Percentiles rank a stretch among this genome's conserved stretches.
Evolutionary conservation across 2,888 invertebrate genomes (phyloP).

Genomic region (Cotesia congregata): DNA sequence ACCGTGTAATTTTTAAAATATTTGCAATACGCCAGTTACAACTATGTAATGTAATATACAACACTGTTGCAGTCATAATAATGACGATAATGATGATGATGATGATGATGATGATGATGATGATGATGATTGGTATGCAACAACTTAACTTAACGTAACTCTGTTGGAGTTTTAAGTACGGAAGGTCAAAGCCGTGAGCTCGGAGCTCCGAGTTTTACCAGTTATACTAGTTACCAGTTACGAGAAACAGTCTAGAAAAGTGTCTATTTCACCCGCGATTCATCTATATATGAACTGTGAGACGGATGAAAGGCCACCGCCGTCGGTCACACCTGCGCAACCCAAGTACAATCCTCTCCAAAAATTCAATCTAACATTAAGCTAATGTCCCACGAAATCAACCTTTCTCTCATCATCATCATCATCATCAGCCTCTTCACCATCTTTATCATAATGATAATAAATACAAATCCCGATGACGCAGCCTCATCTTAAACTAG

Average conservation of each 20-base stretch:
- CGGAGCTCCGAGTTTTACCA: too few species aligned
- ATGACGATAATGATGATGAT: slow-evolving; percentile 33
- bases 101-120: slow-evolving; percentile 8
- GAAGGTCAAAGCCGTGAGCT: slow-evolving; percentile 23
- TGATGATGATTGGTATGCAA: slow-evolving; percentile 27
- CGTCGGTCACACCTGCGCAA: slow-evolving; percentile 70
- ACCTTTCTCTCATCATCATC: slow-evolving; percentile 1
- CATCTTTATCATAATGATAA: slow-evolving; percentile 11
- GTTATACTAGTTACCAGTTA: too few species aligned
- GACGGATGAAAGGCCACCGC: slow-evolving; percentile 68
- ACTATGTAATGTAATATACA: not conserved
- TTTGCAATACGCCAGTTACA: not conserved
- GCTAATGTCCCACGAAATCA: slow-evolving; percentile 10
- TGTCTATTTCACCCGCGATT: not conserved
- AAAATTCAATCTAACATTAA: slow-evolving; percentile 53
- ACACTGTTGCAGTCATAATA: slow-evolving; percentile 5
- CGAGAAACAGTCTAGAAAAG: slow-evolving; percentile 23
- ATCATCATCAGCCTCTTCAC: slow-evolving; percentile 11
- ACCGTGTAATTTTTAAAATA: not conserved
- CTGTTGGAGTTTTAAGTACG: slow-evolving; percentile 14
- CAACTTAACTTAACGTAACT: not conserved
- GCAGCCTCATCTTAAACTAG: not conserved
- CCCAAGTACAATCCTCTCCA: slow-evolving; percentile 63
- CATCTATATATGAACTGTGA: too few species aligned
- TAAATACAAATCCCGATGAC: not conserved